A percentile compares a stretch with the other conserved stretches of the same genome.
phyloP scores from a whole-genome alignment of 2,797 vertebrate species.

The Anguilla obscura region DNA sequence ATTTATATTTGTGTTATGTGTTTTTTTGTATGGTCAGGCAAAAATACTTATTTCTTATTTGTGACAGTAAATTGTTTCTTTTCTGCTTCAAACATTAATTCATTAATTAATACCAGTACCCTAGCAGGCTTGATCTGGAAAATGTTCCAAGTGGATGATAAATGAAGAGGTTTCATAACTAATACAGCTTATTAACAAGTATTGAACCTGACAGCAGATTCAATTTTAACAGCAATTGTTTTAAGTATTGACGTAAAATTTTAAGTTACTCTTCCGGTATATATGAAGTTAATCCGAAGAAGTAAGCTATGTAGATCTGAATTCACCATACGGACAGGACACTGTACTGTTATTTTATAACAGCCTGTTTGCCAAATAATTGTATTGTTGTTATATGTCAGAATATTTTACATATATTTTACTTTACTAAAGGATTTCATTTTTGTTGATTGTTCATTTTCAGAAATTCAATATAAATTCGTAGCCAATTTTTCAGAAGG shows the following conservation, averaged over 20 bases:
- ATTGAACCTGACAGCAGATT: neutral
- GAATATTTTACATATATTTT: neutral
- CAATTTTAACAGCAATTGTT: too few relatives aligned
- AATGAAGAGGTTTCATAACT: neutral
- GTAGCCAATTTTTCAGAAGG: conserved; percentile 39
- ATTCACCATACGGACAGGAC: neutral
- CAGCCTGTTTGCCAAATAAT: neutral
- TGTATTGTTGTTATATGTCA: neutral
- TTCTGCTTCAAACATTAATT: neutral
- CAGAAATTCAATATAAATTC: conserved; percentile 29
- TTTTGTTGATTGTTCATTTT: neutral
- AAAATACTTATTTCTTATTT: neutral
- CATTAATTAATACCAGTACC: neutral
- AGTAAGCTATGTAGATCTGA: neutral
- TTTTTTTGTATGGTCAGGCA: neutral
- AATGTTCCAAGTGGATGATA: neutral
- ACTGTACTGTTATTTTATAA: neutral
- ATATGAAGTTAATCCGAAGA: neutral
- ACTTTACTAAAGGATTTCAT: neutral
- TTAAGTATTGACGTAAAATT: too few relatives aligned
- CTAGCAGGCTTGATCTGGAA: neutral
- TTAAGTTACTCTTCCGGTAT: too few relatives aligned
- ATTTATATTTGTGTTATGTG: neutral
- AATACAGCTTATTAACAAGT: neutral
- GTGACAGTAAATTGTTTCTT: neutral